Base-by-base conservation (phyloP, 2,113 vertebrate genomes). In the Cygnus buccinator region DNA sequence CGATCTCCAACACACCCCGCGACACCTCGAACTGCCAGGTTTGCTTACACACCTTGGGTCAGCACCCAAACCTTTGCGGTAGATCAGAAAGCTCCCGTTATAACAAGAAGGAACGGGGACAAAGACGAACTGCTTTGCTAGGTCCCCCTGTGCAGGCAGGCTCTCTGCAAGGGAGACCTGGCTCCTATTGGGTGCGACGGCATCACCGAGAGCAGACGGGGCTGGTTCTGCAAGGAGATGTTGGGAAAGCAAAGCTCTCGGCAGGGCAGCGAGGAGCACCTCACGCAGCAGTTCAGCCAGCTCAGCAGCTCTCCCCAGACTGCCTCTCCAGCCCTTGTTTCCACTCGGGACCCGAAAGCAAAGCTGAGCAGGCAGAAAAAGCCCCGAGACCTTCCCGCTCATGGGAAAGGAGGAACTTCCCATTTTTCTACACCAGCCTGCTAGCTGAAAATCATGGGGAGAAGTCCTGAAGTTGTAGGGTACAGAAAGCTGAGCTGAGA, bases 191-290 rank as follows among this genome's bases (percentile, higher is more conserved):
- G 84, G 33, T 80, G 33, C 16, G 39, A 26, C 46, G 58, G 67
- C 79, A 76, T 48, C 33, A 33, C 91, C 37, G 73, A 39, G 59
- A 77, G 87, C 95, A 94, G 18, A 54, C 50, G 73, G 81, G 84
- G 95, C 95, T 84, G 93, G 84, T 84, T 91, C 90, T 94, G 89
- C 95, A 87, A 81, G 93, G 77, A 84, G 71, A 65, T 55, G 31
- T 46, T 50, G 73, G 57, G 90, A 87, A 96, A 93, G 61, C 87
- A 91, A 50, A 87, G 87, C 68, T 70, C 58, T n/a, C 33, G 1
- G 33, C 0, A 46, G 11, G 59, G 50, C 50, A 91, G 72, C 28
- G n/a, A 44, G 83, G 61, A 88, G 58, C 59, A 71, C 41, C 10
- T 85, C 93, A 75, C 22, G 48, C 10, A 61, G 88, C 37, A 89